phyloP scores from a whole-genome alignment of 2,797 vertebrate species.

The Eulemur coronatus region DNA sequence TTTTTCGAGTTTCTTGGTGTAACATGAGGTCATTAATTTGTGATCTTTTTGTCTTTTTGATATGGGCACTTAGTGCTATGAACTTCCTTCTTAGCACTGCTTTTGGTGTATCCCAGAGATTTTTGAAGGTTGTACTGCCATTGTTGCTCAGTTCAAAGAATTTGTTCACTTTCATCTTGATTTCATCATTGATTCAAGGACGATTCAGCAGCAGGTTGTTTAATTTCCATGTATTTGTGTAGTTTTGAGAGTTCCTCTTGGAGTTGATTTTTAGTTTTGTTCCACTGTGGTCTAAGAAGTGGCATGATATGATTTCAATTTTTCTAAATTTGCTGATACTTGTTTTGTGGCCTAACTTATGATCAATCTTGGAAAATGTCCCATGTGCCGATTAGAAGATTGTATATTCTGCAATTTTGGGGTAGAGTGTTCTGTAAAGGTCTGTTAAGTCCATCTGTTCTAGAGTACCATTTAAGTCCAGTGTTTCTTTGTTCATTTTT shows the following conservation, averaged over 20 bases:
- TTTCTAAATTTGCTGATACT: neutral
- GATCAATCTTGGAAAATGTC: neutral
- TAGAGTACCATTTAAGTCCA: neutral
- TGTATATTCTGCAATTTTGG: neutral
- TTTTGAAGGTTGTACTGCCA: neutral
- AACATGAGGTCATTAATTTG: neutral
- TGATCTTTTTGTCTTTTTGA: neutral
- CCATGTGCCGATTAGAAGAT: neutral
- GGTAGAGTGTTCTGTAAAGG: neutral
- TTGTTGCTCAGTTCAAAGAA: neutral
- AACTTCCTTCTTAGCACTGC: neutral
- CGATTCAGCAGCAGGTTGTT: neutral
- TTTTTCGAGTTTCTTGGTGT: neutral
- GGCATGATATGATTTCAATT: neutral
- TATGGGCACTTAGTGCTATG: neutral
- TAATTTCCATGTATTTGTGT: neutral
- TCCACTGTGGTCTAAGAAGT: neutral
- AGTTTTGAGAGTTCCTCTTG: neutral
- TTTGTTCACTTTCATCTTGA: neutral
- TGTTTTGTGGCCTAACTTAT: neutral
- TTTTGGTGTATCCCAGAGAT: neutral
- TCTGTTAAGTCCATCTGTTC: neutral
- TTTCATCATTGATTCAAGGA: neutral
- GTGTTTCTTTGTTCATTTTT: neutral
- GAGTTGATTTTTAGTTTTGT: neutral